Conservation (phyloP, 2,113 vertebrate species). For the Miniopterus natalensis region DNA sequence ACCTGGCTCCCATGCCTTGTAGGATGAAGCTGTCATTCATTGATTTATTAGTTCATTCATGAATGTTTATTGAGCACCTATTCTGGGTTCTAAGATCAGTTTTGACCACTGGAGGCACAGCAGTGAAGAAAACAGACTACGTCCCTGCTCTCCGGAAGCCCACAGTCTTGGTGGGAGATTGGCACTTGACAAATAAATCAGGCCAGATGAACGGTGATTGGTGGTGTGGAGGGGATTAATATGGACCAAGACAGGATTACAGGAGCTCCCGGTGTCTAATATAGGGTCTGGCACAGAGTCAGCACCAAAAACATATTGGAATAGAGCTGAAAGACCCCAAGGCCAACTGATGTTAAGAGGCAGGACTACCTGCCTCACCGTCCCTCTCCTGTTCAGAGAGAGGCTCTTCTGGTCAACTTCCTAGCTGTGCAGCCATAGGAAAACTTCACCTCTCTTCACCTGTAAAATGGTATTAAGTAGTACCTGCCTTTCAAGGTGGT, state of each 20-base stretch:
- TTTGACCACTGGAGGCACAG: background rate
- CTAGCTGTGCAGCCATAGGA: background rate
- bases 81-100: background rate
- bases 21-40: background rate
- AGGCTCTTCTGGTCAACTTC: background rate
- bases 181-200: background rate
- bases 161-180: background rate
- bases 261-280: background rate
- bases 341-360: background rate
- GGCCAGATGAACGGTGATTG: too few species aligned
- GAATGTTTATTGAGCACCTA: background rate
- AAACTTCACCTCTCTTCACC: background rate
- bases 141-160: background rate
- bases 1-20: too few species aligned
- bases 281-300: background rate
- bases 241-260: background rate
- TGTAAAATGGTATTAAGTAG: background rate
- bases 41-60: background rate
- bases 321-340: background rate
- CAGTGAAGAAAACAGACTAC: background rate
- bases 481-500: background rate
- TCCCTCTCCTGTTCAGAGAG: background rate
- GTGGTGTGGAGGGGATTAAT: background rate
- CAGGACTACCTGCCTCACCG: background rate
- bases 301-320: background rate